Conservation (phyloP, 1,140 invertebrate species). For the Orchesella cincta region DNA sequence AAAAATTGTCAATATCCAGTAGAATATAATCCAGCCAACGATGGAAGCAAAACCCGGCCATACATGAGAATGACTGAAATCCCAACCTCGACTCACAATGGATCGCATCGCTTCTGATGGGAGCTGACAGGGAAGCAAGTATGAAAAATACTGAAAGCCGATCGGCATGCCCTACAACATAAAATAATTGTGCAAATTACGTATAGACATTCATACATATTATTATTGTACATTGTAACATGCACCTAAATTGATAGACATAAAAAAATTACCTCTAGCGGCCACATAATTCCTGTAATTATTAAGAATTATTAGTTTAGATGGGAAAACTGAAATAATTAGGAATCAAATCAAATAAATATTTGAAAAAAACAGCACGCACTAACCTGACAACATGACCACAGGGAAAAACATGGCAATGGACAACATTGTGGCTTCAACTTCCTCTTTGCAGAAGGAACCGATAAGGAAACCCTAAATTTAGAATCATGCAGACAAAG, state of each 20-base stretch:
- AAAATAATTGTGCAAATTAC: no score
- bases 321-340: background rate
- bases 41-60: constrained; percentile 18
- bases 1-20: constrained; percentile 12
- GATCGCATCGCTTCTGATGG: constrained; percentile 10
- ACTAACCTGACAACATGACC: constrained; percentile 20
- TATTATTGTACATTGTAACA: no score
- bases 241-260: no score
- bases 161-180: constrained; percentile 12
- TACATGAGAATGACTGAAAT: background rate
- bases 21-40: constrained; percentile 7
- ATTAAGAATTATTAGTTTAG: background rate
- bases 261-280: no score
- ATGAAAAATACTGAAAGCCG: constrained; percentile 9
- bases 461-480: constrained; percentile 15
- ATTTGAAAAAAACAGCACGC: background rate
- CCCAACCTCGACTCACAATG: constrained; percentile 22
- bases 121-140: constrained; percentile 19
- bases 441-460: constrained; percentile 27
- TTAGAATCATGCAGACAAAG: no score
- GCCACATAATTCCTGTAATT: constrained; percentile 26
- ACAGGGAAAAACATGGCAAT: constrained; percentile 25
- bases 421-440: constrained; percentile 19
- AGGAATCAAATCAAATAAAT: background rate
- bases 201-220: no score